A percentile compares a stretch with the other conserved stretches of the same genome.
Conservation (phyloP, 1,140 invertebrate species). For the Heliconius himera region DNA sequence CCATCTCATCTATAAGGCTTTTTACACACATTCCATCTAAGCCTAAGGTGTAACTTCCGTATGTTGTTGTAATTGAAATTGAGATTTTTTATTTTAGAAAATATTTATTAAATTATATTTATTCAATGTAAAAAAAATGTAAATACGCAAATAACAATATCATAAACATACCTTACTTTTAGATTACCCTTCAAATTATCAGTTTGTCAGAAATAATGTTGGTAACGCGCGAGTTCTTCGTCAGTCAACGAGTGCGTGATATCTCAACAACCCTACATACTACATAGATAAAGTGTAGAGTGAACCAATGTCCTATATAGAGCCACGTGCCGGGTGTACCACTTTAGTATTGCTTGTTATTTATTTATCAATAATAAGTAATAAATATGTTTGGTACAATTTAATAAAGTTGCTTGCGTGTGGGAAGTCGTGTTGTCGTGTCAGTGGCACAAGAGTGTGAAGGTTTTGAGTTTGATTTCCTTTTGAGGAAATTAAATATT, state of each 20-base stretch:
- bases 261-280: slow-evolving; percentile 27
- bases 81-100: too few species aligned
- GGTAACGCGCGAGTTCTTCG: slow-evolving; percentile 40
- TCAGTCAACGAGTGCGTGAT: slow-evolving; percentile 42
- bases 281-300: slow-evolving; percentile 19
- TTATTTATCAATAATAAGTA: background rate
- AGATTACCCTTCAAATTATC: slow-evolving; percentile 35
- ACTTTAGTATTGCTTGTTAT: background rate
- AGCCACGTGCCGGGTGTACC: slow-evolving; percentile 18
- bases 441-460: background rate
- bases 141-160: background rate
- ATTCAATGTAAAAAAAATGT: background rate
- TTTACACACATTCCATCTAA: too few species aligned
- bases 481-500: too few species aligned
- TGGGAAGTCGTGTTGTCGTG: too few species aligned
- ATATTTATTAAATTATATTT: too few species aligned
- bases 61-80: too few species aligned
- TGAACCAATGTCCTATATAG: slow-evolving; percentile 19
- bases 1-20: too few species aligned
- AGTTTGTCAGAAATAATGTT: slow-evolving; percentile 38
- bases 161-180: slow-evolving; percentile 7
- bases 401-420: background rate
- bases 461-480: background rate
- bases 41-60: too few species aligned
- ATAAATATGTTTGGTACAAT: background rate